phyloP scores from a whole-genome alignment of 2,113 vertebrate genomes.

The Paralichthys olivaceus region DNA sequence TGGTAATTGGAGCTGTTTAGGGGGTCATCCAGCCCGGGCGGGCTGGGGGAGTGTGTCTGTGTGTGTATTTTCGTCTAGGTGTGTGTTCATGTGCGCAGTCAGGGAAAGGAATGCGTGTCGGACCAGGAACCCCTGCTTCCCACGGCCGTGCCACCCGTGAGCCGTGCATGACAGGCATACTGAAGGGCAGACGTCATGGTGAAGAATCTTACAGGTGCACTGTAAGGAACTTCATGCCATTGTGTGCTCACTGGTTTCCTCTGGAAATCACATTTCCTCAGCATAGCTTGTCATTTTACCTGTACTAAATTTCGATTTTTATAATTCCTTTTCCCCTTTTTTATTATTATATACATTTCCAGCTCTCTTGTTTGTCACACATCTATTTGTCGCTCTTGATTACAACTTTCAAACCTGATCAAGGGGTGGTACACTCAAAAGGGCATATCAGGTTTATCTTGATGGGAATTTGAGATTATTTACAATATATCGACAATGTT shows the following conservation, averaged over 20 bases:
- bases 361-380: neutral
- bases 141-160: conserved; percentile 77
- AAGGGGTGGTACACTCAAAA: conserved; percentile 42
- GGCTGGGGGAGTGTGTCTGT: conserved; percentile 66
- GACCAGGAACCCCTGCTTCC: conserved; percentile 78
- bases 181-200: conserved; percentile 56
- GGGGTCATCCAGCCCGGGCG: conserved; percentile 79
- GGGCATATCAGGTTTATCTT: conserved; percentile 41
- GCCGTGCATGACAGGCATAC: conserved; percentile 60
- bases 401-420: conserved; percentile 42
- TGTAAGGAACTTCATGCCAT: conserved; percentile 26
- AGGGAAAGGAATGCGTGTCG: conserved; percentile 77
- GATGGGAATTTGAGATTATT: conserved; percentile 53
- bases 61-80: conserved; percentile 52
- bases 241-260: conserved; percentile 22
- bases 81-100: conserved; percentile 66
- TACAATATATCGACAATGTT: conserved; percentile 37
- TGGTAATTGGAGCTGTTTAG: conserved; percentile 82
- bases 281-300: neutral
- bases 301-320: neutral
- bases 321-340: neutral
- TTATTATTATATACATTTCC: no score
- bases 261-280: neutral
- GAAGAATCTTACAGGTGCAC: conserved; percentile 71
- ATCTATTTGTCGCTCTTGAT: conserved; percentile 39